These are phyloP conservation scores for Cephalotes varians DNA, from an alignment of 2,888 invertebrate species.

Conservation along the genomic window DNA sequence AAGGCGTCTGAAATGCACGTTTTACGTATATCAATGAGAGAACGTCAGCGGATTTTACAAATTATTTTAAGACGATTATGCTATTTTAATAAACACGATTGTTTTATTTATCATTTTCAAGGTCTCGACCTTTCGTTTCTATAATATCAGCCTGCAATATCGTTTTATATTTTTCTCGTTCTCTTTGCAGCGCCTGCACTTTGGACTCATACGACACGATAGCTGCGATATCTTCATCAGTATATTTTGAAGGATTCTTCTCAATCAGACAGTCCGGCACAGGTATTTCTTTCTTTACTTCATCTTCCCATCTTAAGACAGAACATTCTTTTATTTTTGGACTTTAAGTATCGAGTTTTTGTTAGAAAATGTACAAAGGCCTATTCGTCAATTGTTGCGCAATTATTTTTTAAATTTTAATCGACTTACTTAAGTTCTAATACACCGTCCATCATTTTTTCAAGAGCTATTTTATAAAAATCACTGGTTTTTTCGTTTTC, in stretches of 20 bases:
- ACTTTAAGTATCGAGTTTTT: background rate
- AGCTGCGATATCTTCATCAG: constrained; percentile 90
- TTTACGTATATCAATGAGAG: background rate
- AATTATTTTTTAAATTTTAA: background rate
- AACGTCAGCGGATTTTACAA: background rate
- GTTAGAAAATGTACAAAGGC: background rate
- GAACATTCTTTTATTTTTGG: constrained; percentile 88
- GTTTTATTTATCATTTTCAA: background rate
- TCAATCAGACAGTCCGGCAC: constrained; percentile 88
- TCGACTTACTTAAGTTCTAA: constrained; percentile 88
- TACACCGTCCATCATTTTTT: constrained; percentile 95
- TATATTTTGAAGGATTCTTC: constrained; percentile 90
- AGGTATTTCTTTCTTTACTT: constrained; percentile 93
- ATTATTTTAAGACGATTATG: constrained; percentile 3
- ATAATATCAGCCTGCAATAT: constrained; percentile 91
- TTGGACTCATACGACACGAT: constrained; percentile 91
- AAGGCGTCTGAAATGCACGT: constrained; percentile 41
- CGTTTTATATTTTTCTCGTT: constrained; percentile 91
- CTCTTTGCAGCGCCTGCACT: constrained; percentile 89
- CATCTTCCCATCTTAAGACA: constrained; percentile 93
- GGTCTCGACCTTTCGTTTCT: constrained; percentile 86
- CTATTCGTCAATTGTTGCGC: background rate
- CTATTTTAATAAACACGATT: background rate
- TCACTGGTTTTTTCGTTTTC: constrained; percentile 1
- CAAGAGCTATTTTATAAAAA: constrained; percentile 89